phyloP scores from a whole-genome alignment of 2,888 invertebrate genomes.

The Notocelia uddmanniana region DNA sequence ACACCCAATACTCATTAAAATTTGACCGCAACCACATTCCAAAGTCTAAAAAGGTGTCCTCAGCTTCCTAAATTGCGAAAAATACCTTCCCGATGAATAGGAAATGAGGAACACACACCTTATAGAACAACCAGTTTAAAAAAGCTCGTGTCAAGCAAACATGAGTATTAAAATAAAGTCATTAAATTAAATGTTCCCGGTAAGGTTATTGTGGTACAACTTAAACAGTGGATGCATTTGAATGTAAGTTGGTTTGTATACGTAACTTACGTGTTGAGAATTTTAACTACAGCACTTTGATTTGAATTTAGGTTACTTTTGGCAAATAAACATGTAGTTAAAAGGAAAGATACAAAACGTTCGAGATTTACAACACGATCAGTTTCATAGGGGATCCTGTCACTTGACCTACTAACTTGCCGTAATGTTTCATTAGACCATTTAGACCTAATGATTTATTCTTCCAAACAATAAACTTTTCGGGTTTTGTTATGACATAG shows the following conservation, averaged over 20 bases:
- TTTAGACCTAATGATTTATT: no score
- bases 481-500: no score
- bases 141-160: not conserved
- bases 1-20: not conserved
- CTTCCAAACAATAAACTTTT: no score
- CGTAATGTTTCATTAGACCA: no score
- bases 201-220: not conserved
- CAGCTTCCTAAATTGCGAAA: constrained; percentile 39
- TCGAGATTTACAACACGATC: no score
- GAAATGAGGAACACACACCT: constrained; percentile 22
- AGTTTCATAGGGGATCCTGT: no score
- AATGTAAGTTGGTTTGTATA: constrained; percentile 22
- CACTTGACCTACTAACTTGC: no score
- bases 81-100: constrained; percentile 31
- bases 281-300: not conserved
- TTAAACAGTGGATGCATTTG: constrained; percentile 14
- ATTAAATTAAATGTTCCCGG: not conserved
- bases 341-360: not conserved
- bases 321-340: not conserved
- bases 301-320: not conserved
- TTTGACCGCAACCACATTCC: constrained; percentile 17
- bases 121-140: not conserved
- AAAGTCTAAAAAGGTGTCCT: not conserved
- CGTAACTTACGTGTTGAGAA: constrained; percentile 20
- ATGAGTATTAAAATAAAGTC: not conserved